These are phyloP conservation scores for Asbolus verrucosus DNA, from an alignment of 1,140 invertebrate species.

Conservation along the genomic window DNA sequence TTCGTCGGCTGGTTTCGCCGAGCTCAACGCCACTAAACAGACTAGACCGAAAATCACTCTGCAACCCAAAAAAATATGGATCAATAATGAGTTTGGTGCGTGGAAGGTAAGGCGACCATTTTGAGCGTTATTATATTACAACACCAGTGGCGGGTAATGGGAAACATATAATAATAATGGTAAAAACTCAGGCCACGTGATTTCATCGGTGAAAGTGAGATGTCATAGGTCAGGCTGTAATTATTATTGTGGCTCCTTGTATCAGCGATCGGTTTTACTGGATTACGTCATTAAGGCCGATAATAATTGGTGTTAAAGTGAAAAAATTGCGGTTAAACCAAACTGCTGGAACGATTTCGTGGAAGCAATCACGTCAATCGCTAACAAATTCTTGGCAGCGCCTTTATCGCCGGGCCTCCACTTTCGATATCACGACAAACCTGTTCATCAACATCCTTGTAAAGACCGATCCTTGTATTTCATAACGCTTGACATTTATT, in stretches of 20 bases:
- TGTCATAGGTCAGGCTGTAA: slow-evolving; percentile 30
- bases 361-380: not conserved
- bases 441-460: slow-evolving; percentile 31
- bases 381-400: slow-evolving; percentile 15
- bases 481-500: slow-evolving; percentile 24
- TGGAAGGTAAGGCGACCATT: no score
- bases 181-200: slow-evolving; percentile 13
- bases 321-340: slow-evolving; percentile 8
- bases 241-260: slow-evolving; percentile 2
- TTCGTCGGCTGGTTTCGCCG: slow-evolving; percentile 59
- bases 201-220: slow-evolving; percentile 14
- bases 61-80: no score
- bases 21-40: slow-evolving; percentile 55
- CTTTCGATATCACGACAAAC: slow-evolving; percentile 27
- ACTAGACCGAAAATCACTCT: slow-evolving; percentile 57
- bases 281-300: no score
- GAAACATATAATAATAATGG: no score
- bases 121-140: no score
- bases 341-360: not conserved
- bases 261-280: no score
- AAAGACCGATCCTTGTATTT: slow-evolving; percentile 22
- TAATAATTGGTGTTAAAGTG: not conserved
- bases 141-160: no score
- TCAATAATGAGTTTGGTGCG: no score
- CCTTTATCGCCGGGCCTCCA: slow-evolving; percentile 16